Conservation (phyloP, 2,888 invertebrate species). For the Synergus gifuensis region DNA sequence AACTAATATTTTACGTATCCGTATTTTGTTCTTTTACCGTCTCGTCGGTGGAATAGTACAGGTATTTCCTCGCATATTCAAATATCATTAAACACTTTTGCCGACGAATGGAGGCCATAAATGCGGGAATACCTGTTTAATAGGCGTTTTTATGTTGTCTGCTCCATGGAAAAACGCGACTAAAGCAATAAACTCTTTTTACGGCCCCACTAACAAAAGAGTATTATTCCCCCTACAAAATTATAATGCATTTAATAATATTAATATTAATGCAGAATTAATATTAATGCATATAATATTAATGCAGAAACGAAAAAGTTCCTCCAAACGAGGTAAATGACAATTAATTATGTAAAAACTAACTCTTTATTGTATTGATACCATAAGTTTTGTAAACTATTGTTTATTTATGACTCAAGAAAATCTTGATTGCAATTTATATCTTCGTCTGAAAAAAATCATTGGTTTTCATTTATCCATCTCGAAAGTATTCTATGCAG, state of each 20-base stretch:
- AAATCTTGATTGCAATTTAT: conserved; percentile 37
- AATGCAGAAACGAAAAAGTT: conserved; percentile 16
- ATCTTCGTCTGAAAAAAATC: background rate
- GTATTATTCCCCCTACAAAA: conserved; percentile 15
- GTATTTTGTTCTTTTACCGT: conserved; percentile 21
- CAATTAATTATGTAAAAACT: conserved; percentile 21
- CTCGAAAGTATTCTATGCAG: background rate
- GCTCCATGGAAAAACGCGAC: conserved; percentile 18
- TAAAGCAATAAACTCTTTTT: conserved; percentile 35
- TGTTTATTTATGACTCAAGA: background rate
- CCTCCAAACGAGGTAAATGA: too few relatives aligned
- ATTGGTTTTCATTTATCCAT: too few relatives aligned
- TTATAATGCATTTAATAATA: too few relatives aligned
- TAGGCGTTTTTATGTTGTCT: conserved; percentile 34
- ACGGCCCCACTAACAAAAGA: background rate
- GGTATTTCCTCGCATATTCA: conserved; percentile 35
- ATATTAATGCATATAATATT: conserved; percentile 29
- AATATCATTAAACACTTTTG: conserved; percentile 41
- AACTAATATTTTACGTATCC: conserved; percentile 23
- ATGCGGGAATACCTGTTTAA: conserved; percentile 37
- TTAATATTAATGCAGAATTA: conserved; percentile 26
- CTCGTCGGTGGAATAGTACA: conserved; percentile 24
- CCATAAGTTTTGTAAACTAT: conserved; percentile 5
- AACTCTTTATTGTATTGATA: background rate
- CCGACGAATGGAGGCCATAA: conserved; percentile 27